Evolutionary conservation across 1,140 invertebrate genomes (phyloP).

Genomic region (Sarcophaga peregrina): DNA sequence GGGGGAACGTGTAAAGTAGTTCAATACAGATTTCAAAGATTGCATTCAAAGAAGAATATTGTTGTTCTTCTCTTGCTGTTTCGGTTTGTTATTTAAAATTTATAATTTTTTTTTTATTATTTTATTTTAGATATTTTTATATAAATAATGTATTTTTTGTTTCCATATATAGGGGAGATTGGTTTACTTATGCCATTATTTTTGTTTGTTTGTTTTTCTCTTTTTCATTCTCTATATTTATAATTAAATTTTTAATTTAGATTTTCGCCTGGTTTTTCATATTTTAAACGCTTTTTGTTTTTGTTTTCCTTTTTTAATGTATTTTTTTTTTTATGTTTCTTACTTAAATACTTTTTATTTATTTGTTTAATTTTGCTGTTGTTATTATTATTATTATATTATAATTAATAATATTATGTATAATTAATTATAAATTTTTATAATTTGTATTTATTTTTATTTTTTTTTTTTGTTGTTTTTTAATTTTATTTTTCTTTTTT

Average conservation of each 20-base stretch:
- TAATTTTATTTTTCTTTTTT: background rate
- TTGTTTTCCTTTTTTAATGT: constrained; percentile 6
- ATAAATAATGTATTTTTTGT: constrained; percentile 36
- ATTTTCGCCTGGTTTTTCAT: constrained; percentile 7
- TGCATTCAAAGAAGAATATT: background rate
- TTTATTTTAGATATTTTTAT: background rate
- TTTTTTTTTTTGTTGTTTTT: constrained; percentile 11
- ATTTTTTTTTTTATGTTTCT: background rate
- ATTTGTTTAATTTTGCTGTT: background rate
- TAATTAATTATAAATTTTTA: constrained; percentile 42
- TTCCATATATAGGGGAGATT: constrained; percentile 1
- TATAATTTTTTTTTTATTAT: constrained; percentile 17
- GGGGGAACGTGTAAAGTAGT: no score
- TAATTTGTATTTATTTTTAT: constrained; percentile 28
- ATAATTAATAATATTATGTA: constrained; percentile 20
- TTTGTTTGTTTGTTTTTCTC: background rate
- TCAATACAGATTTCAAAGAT: no score
- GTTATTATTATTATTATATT: constrained; percentile 10
- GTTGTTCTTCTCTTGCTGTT: background rate
- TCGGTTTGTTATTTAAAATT: background rate
- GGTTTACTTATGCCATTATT: background rate
- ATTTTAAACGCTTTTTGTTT: constrained; percentile 9
- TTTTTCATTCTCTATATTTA: constrained; percentile 30
- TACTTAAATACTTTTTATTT: constrained; percentile 7
- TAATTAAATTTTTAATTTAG: constrained; percentile 1